Evolutionary conservation across 2,113 vertebrate species (phyloP).

Genomic region (Nerophis ophidion): DNA sequence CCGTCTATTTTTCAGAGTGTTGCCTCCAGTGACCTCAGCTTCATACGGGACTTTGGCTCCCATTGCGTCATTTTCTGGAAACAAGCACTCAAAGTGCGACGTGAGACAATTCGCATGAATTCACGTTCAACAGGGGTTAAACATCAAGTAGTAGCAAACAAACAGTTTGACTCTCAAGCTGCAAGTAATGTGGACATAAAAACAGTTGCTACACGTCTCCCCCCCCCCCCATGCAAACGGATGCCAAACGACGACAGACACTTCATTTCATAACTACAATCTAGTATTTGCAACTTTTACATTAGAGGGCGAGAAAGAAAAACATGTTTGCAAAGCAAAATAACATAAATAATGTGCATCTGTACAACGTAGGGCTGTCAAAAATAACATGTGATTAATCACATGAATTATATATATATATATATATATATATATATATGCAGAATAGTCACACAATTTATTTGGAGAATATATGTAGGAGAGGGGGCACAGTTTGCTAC

Average conservation of each 20-base stretch:
- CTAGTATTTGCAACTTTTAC: no score
- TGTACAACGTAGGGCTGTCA: no score
- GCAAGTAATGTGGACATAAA: slow-evolving; percentile 54
- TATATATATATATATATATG: no score
- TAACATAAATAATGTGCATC: no score
- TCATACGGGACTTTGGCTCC: slow-evolving; percentile 38
- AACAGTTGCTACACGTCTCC: slow-evolving; percentile 66
- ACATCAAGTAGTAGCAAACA: slow-evolving; percentile 30
- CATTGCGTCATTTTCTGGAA: slow-evolving; percentile 5
- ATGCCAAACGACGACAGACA: slow-evolving; percentile 7
- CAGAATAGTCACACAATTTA: no score
- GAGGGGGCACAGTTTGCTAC: no score
- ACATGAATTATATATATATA: no score
- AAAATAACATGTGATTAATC: no score
- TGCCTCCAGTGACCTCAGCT: slow-evolving; percentile 42
- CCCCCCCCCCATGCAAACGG: slow-evolving; percentile 39
- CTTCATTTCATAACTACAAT: not conserved
- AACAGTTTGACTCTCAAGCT: slow-evolving; percentile 25
- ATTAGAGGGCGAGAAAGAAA: not conserved
- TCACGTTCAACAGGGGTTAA: slow-evolving; percentile 29
- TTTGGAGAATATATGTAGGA: no score
- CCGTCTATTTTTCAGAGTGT: slow-evolving; percentile 10
- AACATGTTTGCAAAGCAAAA: not conserved
- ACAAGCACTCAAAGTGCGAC: not conserved
- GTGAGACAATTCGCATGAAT: slow-evolving; percentile 14